A percentile compares a stretch with the other conserved stretches of the same genome.
Conservation (phyloP, 2,888 invertebrate species). For the Flexamia atlantica region DNA sequence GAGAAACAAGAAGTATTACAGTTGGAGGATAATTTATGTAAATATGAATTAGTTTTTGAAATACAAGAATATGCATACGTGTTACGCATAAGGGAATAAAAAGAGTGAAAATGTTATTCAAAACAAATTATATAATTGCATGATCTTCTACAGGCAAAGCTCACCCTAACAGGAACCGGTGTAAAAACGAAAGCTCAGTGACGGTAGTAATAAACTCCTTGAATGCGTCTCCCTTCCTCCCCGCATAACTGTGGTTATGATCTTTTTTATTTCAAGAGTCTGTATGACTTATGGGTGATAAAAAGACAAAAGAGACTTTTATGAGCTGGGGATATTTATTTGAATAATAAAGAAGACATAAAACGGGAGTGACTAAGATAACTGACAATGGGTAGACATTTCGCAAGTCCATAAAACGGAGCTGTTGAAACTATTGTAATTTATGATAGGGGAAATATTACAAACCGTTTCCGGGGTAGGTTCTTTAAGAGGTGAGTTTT, state of each 20-base stretch:
- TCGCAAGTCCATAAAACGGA: conserved; percentile 52
- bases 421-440: conserved; percentile 54
- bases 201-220: not conserved
- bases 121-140: too few species aligned
- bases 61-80: too few species aligned
- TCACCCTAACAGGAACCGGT: too few species aligned
- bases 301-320: conserved; percentile 51
- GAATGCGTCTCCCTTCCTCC: not conserved
- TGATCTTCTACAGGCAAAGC: too few species aligned
- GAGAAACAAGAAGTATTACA: too few species aligned
- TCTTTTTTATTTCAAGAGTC: conserved; percentile 23
- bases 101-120: too few species aligned
- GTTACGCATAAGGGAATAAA: too few species aligned
- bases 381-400: conserved; percentile 52
- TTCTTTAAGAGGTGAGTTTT: not conserved
- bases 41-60: too few species aligned
- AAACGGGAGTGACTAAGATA: conserved; percentile 50
- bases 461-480: not conserved
- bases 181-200: too few species aligned
- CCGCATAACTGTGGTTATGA: conserved; percentile 31
- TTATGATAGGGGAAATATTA: conserved; percentile 44
- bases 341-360: conserved; percentile 53
- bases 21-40: too few species aligned
- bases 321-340: conserved; percentile 46
- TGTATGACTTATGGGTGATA: conserved; percentile 40